Evolutionary conservation across 2,888 invertebrate genomes (phyloP).

Genomic region (Hirudinaria manillensis): DNA sequence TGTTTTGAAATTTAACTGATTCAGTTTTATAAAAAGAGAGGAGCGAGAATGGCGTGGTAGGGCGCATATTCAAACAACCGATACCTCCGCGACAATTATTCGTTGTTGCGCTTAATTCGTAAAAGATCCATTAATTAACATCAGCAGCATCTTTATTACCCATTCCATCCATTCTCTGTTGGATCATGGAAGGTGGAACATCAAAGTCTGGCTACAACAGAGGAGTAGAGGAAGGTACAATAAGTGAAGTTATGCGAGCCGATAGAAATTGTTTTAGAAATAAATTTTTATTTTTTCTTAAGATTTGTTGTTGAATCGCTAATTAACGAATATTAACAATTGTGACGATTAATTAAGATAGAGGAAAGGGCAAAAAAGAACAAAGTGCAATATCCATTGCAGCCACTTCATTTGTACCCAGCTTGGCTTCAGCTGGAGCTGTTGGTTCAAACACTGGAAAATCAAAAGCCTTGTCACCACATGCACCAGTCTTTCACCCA

Average conservation of each 20-base stretch:
- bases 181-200: not conserved
- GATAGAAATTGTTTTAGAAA: not conserved
- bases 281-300: not conserved
- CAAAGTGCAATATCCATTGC: not conserved
- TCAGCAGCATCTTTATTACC: too few species aligned
- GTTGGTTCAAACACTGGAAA: not conserved
- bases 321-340: not conserved
- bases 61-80: not conserved
- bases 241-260: not conserved
- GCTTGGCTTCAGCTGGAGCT: not conserved
- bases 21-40: not conserved
- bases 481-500: conserved; percentile 29
- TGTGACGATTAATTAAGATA: not conserved
- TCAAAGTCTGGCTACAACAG: not conserved
- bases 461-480: conserved; percentile 23
- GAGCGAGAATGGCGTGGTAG: conserved; percentile 1
- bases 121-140: conserved; percentile 6
- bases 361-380: not conserved
- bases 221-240: not conserved
- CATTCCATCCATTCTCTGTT: too few species aligned
- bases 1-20: conserved; percentile 13
- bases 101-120: conserved; percentile 1
- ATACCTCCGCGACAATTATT: not conserved
- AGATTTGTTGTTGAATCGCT: not conserved
- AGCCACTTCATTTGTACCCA: conserved; percentile 2